Conservation (phyloP, 92 coral and sea anemone genomes). For the Paragorgia papillata region DNA sequence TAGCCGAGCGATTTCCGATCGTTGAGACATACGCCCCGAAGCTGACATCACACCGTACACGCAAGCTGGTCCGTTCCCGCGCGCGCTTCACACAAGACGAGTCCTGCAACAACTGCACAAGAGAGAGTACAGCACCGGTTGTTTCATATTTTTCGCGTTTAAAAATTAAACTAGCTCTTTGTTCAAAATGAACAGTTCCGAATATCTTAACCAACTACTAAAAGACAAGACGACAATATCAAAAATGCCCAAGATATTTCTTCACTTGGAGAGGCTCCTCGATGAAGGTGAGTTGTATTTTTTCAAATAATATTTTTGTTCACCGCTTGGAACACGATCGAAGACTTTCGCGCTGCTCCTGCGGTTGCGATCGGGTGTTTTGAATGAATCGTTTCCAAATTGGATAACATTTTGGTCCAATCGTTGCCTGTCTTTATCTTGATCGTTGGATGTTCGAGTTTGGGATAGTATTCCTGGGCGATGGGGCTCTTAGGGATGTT, state of each 20-base stretch:
- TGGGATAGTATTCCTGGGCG: slow-evolving; percentile 28
- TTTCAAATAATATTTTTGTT: not conserved
- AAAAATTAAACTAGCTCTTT: slow-evolving; percentile 29
- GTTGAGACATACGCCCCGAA: too few species aligned
- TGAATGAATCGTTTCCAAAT: not conserved
- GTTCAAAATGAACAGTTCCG: slow-evolving; percentile 62
- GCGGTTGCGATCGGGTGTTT: not conserved
- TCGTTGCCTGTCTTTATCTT: not conserved
- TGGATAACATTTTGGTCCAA: not conserved
- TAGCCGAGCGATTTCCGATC: too few species aligned
- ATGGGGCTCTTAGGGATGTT: not conserved
- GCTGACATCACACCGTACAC: not conserved
- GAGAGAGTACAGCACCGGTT: slow-evolving; percentile 51
- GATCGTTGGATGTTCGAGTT: slow-evolving; percentile 9
- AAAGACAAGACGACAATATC: slow-evolving; percentile 98
- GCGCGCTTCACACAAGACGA: slow-evolving; percentile 39
- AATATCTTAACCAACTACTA: slow-evolving; percentile 98
- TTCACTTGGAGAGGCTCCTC: slow-evolving; percentile 96
- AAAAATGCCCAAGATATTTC: slow-evolving; percentile 99
- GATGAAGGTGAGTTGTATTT: slow-evolving; percentile 85
- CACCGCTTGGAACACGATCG: not conserved
- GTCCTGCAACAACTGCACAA: slow-evolving; percentile 37
- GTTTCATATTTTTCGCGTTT: slow-evolving; percentile 69
- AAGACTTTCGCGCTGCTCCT: not conserved
- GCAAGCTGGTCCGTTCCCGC: slow-evolving; percentile 33